phyloP scores from a whole-genome alignment of 2,797 vertebrate species.

The Carduelis carduelis region DNA sequence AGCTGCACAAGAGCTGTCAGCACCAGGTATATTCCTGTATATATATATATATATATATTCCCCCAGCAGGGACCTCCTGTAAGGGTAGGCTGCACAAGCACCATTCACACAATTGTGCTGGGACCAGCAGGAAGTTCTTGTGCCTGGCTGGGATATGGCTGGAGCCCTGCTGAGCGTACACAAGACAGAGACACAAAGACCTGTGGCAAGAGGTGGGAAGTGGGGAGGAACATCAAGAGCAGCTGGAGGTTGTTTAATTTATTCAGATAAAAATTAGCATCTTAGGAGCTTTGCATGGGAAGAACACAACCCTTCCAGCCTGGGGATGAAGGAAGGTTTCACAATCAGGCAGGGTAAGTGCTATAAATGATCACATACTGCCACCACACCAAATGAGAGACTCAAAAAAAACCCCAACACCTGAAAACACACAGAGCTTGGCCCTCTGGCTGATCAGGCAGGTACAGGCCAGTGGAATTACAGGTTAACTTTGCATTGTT shows the following conservation, averaged over 20 bases:
- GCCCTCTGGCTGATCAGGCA: not conserved
- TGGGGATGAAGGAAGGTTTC: not conserved
- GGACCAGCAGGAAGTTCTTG: not conserved
- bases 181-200: not conserved
- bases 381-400: not conserved
- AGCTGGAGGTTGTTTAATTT: not conserved
- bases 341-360: not conserved
- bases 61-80: not conserved
- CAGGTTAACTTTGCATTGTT: not conserved
- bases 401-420: not conserved
- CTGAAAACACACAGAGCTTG: not conserved
- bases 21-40: not conserved
- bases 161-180: accelerated
- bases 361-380: not conserved
- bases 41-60: no score
- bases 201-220: not conserved
- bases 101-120: accelerated
- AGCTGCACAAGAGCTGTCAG: not conserved
- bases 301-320: not conserved
- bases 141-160: not conserved
- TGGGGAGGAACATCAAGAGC: not conserved
- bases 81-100: not conserved
- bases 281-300: not conserved
- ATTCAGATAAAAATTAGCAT: not conserved
- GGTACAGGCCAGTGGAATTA: not conserved